Evolutionary conservation across 2,888 invertebrate genomes (phyloP).

Genomic region (Erpobdella octoculata): DNA sequence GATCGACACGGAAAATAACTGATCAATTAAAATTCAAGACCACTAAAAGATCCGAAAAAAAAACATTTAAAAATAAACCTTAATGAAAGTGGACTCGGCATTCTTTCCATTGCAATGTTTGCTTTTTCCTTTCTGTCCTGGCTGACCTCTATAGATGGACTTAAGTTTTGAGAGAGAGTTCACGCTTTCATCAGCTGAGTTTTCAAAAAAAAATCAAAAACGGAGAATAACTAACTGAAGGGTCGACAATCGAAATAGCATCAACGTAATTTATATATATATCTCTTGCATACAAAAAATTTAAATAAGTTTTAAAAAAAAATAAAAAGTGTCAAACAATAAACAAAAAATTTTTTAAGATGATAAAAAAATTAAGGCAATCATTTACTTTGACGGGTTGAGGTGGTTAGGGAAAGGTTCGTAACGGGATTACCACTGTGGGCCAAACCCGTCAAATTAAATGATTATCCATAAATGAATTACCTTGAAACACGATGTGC

Average conservation of each 20-base stretch:
- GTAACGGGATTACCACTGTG: no score
- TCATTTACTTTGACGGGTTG: no score
- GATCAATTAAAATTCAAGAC: no score
- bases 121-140: slow-evolving; percentile 67
- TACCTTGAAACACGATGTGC: slow-evolving; percentile 33
- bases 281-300: neutral
- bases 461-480: slow-evolving; percentile 60
- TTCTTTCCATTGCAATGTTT: slow-evolving; percentile 68
- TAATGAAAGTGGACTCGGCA: slow-evolving; percentile 41
- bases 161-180: slow-evolving; percentile 66
- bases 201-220: neutral
- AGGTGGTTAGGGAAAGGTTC: no score
- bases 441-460: no score
- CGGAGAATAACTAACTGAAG: neutral
- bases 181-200: slow-evolving; percentile 60
- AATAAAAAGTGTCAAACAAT: neutral
- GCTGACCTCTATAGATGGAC: slow-evolving; percentile 59
- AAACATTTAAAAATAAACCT: slow-evolving; percentile 22
- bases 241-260: neutral
- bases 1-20: no score
- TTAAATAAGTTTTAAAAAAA: slow-evolving; percentile 29
- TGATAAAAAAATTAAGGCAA: no score
- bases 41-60: neutral
- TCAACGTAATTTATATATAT: neutral
- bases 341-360: neutral